These are phyloP conservation scores for Mesocricetus auratus DNA, from an alignment of 2,113 vertebrate species.

Conservation along the genomic window DNA sequence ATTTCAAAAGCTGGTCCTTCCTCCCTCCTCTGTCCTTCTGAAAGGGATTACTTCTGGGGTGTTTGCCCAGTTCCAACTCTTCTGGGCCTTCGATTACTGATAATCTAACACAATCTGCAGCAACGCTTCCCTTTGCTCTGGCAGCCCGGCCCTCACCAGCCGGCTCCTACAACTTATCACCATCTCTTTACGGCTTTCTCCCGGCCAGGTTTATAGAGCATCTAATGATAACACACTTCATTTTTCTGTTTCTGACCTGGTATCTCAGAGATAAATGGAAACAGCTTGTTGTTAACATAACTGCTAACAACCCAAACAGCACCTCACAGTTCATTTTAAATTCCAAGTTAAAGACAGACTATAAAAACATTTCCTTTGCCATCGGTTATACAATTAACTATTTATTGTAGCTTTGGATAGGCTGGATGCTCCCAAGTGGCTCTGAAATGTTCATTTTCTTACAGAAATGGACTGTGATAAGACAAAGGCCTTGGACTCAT, in stretches of 20 bases:
- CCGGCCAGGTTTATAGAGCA: background rate
- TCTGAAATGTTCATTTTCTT: constrained; percentile 40
- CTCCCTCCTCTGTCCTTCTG: constrained; percentile 29
- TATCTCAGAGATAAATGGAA: constrained; percentile 40
- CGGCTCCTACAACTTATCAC: background rate
- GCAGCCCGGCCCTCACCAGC: background rate
- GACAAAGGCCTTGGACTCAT: background rate
- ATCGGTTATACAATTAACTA: constrained; percentile 20
- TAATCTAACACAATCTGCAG: background rate
- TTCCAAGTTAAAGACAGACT: constrained; percentile 32
- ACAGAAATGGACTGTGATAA: background rate
- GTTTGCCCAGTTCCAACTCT: constrained; percentile 17
- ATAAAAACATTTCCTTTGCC: constrained; percentile 20
- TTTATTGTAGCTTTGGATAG: constrained; percentile 3
- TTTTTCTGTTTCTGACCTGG: constrained; percentile 19
- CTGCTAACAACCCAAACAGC: background rate
- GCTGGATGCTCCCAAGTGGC: background rate
- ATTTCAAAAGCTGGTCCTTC: background rate
- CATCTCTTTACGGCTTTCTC: background rate
- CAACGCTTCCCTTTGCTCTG: background rate
- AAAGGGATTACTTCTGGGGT: background rate
- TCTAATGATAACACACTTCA: background rate
- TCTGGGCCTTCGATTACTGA: background rate
- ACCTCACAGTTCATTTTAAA: constrained; percentile 16
- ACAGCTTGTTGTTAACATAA: constrained; percentile 6